Percentiles rank a stretch among this genome's conserved stretches.
Conservation (phyloP, 1,140 invertebrate genomes). For the Drosophila melanogaster region DNA sequence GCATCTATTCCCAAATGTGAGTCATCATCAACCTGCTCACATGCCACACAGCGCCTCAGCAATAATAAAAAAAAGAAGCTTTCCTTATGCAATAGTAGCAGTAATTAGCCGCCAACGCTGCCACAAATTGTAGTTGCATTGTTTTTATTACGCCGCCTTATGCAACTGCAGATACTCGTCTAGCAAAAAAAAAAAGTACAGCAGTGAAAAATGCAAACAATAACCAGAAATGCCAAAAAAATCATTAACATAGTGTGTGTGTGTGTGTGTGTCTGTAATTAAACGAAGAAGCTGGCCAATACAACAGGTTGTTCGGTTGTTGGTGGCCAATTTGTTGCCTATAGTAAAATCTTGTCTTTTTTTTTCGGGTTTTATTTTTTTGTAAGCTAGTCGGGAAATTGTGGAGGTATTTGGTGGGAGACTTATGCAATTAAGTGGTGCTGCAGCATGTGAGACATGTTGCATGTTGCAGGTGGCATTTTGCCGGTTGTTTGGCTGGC, state of each 20-base stretch:
- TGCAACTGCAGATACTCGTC: constrained; percentile 39
- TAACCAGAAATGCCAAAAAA: constrained; percentile 73
- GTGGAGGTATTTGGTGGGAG: constrained; percentile 51
- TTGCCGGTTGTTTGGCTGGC: constrained; percentile 13
- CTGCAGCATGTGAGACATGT: constrained; percentile 54
- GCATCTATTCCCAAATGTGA: neutral
- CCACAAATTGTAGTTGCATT: constrained; percentile 62
- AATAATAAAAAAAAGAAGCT: neutral
- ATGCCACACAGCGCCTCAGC: neutral
- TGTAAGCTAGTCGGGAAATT: constrained; percentile 46
- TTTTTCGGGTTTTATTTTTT: constrained; percentile 19
- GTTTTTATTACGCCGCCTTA: constrained; percentile 57
- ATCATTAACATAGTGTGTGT: constrained; percentile 60
- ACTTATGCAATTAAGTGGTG: constrained; percentile 72
- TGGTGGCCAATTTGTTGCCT: constrained; percentile 38
- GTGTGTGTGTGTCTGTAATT: constrained; percentile 41
- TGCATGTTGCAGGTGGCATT: constrained; percentile 46
- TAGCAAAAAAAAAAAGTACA: constrained; percentile 10
- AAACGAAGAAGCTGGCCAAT: constrained; percentile 63
- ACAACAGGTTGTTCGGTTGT: constrained; percentile 54
- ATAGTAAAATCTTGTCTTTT: constrained; percentile 42
- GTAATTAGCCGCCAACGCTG: constrained; percentile 60
- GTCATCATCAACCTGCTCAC: constrained; percentile 16
- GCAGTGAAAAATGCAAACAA: constrained; percentile 56
- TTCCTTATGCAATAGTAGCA: constrained; percentile 44